phyloP scores from a whole-genome alignment of 2,888 invertebrate genomes.

The Chymomyza amoena region DNA sequence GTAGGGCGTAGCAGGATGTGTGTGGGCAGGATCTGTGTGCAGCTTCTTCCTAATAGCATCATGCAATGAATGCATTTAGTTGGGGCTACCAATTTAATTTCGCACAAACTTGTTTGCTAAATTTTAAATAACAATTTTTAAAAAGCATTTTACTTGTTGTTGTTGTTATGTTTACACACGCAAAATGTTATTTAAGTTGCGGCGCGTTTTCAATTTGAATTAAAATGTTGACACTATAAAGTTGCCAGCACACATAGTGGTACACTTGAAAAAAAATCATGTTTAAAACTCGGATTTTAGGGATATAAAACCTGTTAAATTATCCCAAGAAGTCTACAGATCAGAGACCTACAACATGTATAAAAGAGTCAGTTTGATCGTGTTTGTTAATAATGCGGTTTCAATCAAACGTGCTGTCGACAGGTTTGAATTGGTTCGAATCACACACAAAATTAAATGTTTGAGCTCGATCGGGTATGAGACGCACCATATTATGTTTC shows the following conservation, averaged over 20 bases:
- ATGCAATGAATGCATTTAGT: constrained; percentile 37
- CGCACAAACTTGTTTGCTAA: constrained; percentile 24
- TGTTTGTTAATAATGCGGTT: too few species aligned
- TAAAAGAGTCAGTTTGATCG: too few species aligned
- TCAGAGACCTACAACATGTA: too few species aligned
- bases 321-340: too few species aligned
- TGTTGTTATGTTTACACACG: constrained; percentile 49
- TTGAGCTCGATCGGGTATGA: too few species aligned
- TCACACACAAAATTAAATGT: too few species aligned
- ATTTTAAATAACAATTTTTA: constrained; percentile 50
- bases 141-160: constrained; percentile 1
- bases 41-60: constrained; percentile 3
- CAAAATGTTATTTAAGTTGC: constrained; percentile 65
- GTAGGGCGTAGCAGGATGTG: background rate
- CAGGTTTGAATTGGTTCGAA: too few species aligned
- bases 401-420: too few species aligned
- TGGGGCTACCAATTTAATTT: constrained; percentile 45
- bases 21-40: background rate
- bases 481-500: too few species aligned
- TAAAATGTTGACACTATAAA: constrained; percentile 56
- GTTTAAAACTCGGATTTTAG: too few species aligned
- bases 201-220: constrained; percentile 67
- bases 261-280: background rate
- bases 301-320: too few species aligned
- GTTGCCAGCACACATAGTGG: constrained; percentile 17